A percentile compares a stretch with the other conserved stretches of the same genome.
phyloP scores from a whole-genome alignment of 2,113 vertebrate genomes.

The Notechis scutatus region DNA sequence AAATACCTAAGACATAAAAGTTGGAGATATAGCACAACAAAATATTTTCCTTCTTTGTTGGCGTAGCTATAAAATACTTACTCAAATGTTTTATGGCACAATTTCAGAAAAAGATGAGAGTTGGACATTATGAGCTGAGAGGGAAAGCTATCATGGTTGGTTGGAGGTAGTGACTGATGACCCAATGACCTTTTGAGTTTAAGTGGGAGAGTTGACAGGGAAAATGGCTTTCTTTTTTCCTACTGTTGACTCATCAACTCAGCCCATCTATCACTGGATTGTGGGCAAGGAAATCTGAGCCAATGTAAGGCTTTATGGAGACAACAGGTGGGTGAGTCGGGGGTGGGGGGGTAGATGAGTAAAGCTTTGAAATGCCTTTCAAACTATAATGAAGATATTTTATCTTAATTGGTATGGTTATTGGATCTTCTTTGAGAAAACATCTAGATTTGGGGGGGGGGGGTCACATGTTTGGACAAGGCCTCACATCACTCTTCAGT shows the following conservation, averaged over 20 bases:
- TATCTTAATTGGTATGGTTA: slow-evolving; percentile 25
- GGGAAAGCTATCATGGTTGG: not conserved
- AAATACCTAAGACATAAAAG: not conserved
- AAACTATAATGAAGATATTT: not conserved
- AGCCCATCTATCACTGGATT: slow-evolving; percentile 8
- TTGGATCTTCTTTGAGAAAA: not conserved
- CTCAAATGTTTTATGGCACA: not conserved
- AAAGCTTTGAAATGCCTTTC: slow-evolving; percentile 8
- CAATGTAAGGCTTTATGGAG: slow-evolving; percentile 23
- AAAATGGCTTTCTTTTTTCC: not conserved
- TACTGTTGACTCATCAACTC: not conserved
- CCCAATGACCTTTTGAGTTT: not conserved
- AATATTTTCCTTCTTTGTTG: slow-evolving; percentile 2
- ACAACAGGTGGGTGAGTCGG: slow-evolving; percentile 23
- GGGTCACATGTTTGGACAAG: slow-evolving; percentile 18
- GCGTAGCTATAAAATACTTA: not conserved
- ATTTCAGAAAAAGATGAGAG: slow-evolving; percentile 14
- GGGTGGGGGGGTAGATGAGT: not conserved
- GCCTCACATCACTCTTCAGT: slow-evolving; percentile 20
- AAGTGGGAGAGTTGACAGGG: not conserved
- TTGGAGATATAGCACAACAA: not conserved
- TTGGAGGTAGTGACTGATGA: not conserved
- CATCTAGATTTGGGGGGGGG: not conserved
- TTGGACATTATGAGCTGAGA: not conserved
- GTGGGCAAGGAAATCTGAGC: slow-evolving; percentile 17